Base-by-base conservation (phyloP, 2,888 invertebrate species). In the Cheilosia scutellata region DNA sequence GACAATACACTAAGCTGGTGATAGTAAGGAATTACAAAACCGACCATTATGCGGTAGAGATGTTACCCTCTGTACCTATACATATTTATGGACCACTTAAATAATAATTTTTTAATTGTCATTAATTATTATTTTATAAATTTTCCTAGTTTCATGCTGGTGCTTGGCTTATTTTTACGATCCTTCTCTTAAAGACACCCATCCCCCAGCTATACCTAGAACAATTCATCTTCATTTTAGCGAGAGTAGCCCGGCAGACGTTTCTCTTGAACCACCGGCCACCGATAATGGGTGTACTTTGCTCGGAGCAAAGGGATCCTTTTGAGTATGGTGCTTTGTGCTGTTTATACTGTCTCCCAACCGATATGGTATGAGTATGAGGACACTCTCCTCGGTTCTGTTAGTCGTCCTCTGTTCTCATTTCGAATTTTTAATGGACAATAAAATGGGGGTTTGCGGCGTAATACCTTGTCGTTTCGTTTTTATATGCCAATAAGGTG, bases 341-440 rank as follows among this genome's bases (percentile, higher is more conserved):
- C 25, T 57, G 44, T 70, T 70, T 47, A 31, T 47, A 57, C 7
- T 47, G 31, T 7, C n/a, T 9, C 7, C 4, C 16, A 1, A 6
- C n/a, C 11, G 20, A 27, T 27, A 20, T 16, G 9, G 20, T 25
- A 49, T 11, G 49, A 25, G 49, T 11, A 9, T 25, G 6, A 7
- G 4, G 25, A 5, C 27, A 5, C 25, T n/a, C 27, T 5, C 11
- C 13, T 42, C 31, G 51, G 13, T 68, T 20, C 33, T 25, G 4
- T 29, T 55, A 16, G n/a, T 57, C 16, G 51, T 68, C 53, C 44
- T 33, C 16, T 42, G 60, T 16, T 51, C 9, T 60, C 27, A 60
- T 68, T 76, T 78, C 29, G 25, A 63, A 55, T 51, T 78, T 78
- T 78, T 78, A 78, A 78, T 78, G 70, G 78, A 78, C 78, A 62